These are phyloP conservation scores for Trachops cirrhosus DNA, from an alignment of 2,797 vertebrate genomes.

Conservation along the genomic window DNA sequence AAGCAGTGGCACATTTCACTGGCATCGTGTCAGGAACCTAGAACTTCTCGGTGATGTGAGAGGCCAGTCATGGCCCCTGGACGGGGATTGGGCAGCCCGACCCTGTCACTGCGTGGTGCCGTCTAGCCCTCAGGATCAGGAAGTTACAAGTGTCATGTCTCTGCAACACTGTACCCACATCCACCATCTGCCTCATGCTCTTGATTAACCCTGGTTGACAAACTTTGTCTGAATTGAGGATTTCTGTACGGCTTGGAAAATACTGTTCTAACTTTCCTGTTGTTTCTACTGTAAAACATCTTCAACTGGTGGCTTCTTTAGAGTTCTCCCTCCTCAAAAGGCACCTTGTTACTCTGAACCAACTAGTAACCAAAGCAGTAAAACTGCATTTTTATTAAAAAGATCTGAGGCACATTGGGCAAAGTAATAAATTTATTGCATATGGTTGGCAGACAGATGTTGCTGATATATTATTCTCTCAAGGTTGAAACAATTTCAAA, in stretches of 20 bases:
- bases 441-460: background rate
- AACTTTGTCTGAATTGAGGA: background rate
- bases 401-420: background rate
- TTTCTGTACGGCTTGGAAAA: background rate
- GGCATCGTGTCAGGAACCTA: background rate
- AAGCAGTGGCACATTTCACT: background rate
- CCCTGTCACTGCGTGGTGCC: background rate
- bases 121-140: background rate
- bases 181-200: background rate
- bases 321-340: background rate
- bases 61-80: background rate
- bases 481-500: background rate
- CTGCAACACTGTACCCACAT: background rate
- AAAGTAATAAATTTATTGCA: conserved; percentile 61
- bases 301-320: background rate
- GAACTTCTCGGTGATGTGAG: background rate
- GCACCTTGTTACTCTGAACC: background rate
- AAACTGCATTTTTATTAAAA: background rate
- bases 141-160: background rate
- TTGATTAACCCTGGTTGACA: background rate
- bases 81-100: background rate
- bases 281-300: background rate
- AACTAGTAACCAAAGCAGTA: background rate
- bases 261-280: background rate
- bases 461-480: background rate